A percentile compares a stretch with the other conserved stretches of the same genome.
phyloP scores from a whole-genome alignment of 1,140 invertebrate species.

The Anastatus disparis region DNA sequence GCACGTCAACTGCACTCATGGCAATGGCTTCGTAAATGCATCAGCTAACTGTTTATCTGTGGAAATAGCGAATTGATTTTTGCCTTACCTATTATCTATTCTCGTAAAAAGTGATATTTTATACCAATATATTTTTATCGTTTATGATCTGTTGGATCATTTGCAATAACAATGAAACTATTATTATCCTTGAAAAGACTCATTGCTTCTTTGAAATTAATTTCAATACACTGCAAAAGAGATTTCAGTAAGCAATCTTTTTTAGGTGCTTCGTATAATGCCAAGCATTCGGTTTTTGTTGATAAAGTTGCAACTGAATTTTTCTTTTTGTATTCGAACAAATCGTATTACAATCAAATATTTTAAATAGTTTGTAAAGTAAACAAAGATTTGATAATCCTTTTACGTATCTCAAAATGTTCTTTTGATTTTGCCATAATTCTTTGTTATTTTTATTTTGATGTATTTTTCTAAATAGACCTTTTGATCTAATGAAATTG shows the following conservation, averaged over 20 bases:
- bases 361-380: conserved; percentile 44
- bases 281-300: conserved; percentile 53
- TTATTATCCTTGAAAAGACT: conserved; percentile 35
- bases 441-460: no score
- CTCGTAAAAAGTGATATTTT: background rate
- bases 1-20: background rate
- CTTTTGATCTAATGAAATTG: no score
- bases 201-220: conserved; percentile 6
- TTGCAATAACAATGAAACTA: conserved; percentile 27
- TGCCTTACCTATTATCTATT: background rate
- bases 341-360: no score
- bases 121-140: no score
- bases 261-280: conserved; percentile 49
- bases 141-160: conserved; percentile 10
- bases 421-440: no score
- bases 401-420: no score
- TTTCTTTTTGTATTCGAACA: conserved; percentile 52
- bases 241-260: conserved; percentile 48
- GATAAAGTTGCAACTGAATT: conserved; percentile 52
- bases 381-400: conserved; percentile 53
- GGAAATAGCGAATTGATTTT: no score
- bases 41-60: background rate
- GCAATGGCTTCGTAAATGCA: background rate
- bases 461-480: conserved; percentile 27
- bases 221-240: conserved; percentile 16